Evolutionary conservation across 2,888 invertebrate species (phyloP).

Genomic region (Agrochola litura): DNA sequence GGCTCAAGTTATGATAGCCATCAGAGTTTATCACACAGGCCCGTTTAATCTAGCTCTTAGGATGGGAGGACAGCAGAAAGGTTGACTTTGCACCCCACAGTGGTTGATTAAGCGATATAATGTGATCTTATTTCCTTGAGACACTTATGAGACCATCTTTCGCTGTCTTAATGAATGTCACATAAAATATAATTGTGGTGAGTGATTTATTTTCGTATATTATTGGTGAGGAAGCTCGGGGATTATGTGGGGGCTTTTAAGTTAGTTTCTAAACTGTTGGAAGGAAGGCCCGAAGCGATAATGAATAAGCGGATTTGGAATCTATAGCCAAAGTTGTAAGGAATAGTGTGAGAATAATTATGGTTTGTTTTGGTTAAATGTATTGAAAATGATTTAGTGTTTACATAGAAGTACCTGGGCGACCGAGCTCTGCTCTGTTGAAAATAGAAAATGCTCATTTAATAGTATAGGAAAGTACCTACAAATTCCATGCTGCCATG

Average conservation of each 20-base stretch:
- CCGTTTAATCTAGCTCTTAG: constrained; percentile 89
- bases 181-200: constrained; percentile 73
- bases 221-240: constrained; percentile 48
- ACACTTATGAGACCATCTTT: constrained; percentile 78
- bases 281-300: constrained; percentile 56
- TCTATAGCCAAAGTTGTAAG: constrained; percentile 62
- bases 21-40: constrained; percentile 82
- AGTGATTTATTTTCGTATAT: constrained; percentile 66
- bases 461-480: too few species aligned
- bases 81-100: constrained; percentile 79
- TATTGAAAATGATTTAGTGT: constrained; percentile 51
- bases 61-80: constrained; percentile 75
- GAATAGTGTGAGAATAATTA: constrained; percentile 44
- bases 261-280: constrained; percentile 59
- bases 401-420: too few species aligned
- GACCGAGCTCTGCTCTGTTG: too few species aligned
- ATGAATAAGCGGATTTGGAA: constrained; percentile 65
- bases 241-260: constrained; percentile 45
- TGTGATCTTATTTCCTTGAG: constrained; percentile 80
- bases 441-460: too few species aligned
- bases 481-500: too few species aligned
- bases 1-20: constrained; percentile 75
- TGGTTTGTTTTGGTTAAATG: constrained; percentile 56
- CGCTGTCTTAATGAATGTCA: constrained; percentile 74
- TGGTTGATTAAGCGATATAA: constrained; percentile 83